Percentiles rank a stretch among this genome's conserved stretches.
Evolutionary conservation across 2,797 vertebrate species (phyloP).

Genomic region (Girardinus metallicus): DNA sequence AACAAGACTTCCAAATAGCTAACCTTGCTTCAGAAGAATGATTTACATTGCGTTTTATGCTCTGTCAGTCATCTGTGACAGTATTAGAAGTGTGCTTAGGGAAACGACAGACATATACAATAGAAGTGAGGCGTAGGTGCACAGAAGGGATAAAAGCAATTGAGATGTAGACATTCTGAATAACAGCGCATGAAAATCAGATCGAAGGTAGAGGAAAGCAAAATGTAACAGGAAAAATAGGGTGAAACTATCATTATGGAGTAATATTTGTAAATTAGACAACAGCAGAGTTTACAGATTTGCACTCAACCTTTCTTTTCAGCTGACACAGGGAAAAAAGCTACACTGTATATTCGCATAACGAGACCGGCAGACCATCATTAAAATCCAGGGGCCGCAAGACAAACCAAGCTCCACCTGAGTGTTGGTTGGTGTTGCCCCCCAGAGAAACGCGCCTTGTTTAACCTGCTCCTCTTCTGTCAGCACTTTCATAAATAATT

Average conservation of each 20-base stretch:
- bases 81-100: constrained; percentile 20
- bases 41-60: constrained; percentile 62
- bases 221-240: constrained; percentile 21
- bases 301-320: constrained; percentile 60
- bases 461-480: constrained; percentile 76
- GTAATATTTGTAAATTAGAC: constrained; percentile 12
- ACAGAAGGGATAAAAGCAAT: constrained; percentile 21
- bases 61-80: constrained; percentile 52
- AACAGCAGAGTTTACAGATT: constrained; percentile 60
- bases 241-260: constrained; percentile 15
- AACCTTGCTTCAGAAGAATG: constrained; percentile 54
- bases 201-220: constrained; percentile 14
- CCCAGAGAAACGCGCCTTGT: constrained; percentile 72
- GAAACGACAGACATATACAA: constrained; percentile 34
- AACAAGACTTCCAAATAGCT: constrained; percentile 58
- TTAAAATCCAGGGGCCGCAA: constrained; percentile 70
- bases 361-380: constrained; percentile 71
- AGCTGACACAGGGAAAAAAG: constrained; percentile 70
- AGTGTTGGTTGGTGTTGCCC: constrained; percentile 63
- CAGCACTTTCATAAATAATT: constrained; percentile 82
- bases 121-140: constrained; percentile 30
- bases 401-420: constrained; percentile 68
- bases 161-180: constrained; percentile 32
- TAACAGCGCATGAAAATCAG: constrained; percentile 13
- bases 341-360: constrained; percentile 59